These are phyloP conservation scores for Sapajus apella DNA, from an alignment of 2,113 vertebrate species.

Conservation along the genomic window DNA sequence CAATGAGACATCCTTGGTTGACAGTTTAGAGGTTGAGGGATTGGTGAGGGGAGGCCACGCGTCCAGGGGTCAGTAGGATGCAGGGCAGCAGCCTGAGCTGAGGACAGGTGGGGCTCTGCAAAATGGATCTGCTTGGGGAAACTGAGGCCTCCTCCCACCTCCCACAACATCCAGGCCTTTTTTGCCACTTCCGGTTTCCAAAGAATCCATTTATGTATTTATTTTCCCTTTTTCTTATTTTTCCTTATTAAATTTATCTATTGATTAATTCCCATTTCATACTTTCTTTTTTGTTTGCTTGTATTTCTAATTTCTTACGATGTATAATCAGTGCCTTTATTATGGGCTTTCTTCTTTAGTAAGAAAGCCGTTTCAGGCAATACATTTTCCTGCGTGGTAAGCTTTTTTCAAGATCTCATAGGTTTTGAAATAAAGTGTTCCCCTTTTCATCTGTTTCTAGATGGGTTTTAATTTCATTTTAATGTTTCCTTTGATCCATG, in stretches of 20 bases:
- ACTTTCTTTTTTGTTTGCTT: background rate
- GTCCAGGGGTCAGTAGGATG: background rate
- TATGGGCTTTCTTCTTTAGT: constrained; percentile 48
- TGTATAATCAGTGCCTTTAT: background rate
- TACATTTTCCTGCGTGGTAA: background rate
- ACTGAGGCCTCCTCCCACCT: background rate
- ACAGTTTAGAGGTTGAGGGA: background rate
- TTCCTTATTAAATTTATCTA: constrained; percentile 31
- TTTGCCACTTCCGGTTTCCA: background rate
- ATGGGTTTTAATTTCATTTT: background rate
- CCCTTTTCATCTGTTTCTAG: constrained; percentile 17
- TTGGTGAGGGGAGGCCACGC: background rate
- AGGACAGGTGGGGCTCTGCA: background rate
- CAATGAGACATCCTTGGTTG: background rate
- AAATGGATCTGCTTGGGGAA: rapidly evolving
- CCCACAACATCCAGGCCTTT: background rate
- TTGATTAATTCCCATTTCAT: background rate
- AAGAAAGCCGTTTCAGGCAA: background rate
- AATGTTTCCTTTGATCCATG: background rate
- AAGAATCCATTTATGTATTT: background rate
- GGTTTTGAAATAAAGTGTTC: constrained; percentile 33
- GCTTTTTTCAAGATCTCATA: background rate
- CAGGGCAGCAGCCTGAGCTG: rapidly evolving
- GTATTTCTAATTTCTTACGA: background rate
- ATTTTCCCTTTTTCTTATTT: constrained; percentile 32